Conservation (phyloP, 2,113 vertebrate species). For the Scopus umbretta region DNA sequence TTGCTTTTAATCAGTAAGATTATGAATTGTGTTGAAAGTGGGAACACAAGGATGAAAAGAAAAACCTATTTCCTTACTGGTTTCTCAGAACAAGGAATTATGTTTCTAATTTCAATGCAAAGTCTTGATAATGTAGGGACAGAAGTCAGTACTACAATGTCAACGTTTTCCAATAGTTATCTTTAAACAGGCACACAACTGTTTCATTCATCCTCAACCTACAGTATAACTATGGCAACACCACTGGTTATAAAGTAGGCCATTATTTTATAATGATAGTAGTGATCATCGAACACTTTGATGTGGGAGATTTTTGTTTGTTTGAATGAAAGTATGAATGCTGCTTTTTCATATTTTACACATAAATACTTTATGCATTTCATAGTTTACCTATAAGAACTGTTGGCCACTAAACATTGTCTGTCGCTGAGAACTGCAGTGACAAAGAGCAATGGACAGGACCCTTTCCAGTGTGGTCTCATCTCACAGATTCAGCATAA, state of each 20-base stretch:
- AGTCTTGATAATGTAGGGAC: background rate
- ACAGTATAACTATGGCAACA: background rate
- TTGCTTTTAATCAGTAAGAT: background rate
- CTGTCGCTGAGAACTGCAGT: background rate
- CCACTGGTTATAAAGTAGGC: background rate
- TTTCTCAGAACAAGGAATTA: background rate
- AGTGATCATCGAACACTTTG: background rate
- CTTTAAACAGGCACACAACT: background rate
- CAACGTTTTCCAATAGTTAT: background rate
- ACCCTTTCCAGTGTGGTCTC: fast-evolving
- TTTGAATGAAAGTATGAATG: background rate
- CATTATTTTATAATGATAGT: background rate
- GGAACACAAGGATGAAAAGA: background rate
- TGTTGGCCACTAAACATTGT: background rate
- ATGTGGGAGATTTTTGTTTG: background rate
- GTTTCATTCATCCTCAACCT: background rate
- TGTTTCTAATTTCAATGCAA: background rate
- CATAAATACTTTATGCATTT: background rate
- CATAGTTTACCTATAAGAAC: background rate
- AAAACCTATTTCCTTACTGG: background rate
- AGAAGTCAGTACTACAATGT: background rate
- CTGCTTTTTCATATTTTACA: background rate
- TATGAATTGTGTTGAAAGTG: background rate
- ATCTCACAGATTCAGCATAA: background rate
- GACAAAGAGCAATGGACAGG: background rate